Evolutionary conservation across 2,113 vertebrate species (phyloP).

Genomic region (Monopterus albus): DNA sequence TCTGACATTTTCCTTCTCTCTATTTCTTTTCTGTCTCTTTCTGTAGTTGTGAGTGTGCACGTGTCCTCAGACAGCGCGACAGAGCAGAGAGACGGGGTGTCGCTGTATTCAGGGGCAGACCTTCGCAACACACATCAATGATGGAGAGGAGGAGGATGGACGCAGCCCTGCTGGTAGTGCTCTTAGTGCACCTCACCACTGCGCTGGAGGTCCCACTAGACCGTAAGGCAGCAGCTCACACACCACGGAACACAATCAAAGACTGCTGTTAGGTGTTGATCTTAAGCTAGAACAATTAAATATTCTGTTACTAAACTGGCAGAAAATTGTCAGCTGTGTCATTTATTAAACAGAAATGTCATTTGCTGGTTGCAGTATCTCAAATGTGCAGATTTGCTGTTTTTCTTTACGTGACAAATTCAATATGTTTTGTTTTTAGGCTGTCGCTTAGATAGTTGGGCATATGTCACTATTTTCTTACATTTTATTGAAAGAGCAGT

Average conservation of each 20-base stretch:
- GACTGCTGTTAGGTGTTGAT: background rate
- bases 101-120: conserved; percentile 72
- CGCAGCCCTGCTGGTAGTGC: conserved; percentile 81
- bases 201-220: conserved; percentile 95
- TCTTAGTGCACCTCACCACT: conserved; percentile 86
- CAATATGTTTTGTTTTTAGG: background rate
- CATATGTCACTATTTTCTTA: no score
- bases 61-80: conserved; percentile 57
- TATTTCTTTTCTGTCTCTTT: conserved; percentile 28
- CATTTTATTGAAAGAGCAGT: no score
- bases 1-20: conserved; percentile 30
- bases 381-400: background rate
- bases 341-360: no score
- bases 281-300: no score
- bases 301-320: no score
- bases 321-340: no score
- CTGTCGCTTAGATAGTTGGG: background rate
- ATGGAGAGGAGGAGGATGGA: conserved; percentile 85
- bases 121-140: conserved; percentile 74
- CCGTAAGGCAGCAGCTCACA: conserved; percentile 84
- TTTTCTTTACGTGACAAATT: background rate
- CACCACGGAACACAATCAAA: background rate
- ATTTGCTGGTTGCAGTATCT: no score
- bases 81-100: conserved; percentile 70
- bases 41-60: conserved; percentile 62